Evolutionary conservation across 2,888 invertebrate species (phyloP).

Genomic region (Drosophila borealis): DNA sequence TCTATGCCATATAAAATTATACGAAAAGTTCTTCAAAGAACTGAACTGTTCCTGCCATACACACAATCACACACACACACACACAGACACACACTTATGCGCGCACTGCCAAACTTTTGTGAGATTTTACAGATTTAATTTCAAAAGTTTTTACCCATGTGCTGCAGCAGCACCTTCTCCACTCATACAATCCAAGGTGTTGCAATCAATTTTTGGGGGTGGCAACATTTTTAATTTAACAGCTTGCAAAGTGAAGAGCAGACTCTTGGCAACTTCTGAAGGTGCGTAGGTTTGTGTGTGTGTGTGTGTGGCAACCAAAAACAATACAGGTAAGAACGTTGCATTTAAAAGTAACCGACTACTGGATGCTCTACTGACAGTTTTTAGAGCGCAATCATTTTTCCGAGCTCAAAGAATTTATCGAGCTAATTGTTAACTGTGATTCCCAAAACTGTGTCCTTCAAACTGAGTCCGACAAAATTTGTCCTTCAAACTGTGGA

Average conservation of each 20-base stretch:
- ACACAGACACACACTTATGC: constrained; percentile 15
- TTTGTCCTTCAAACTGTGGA: too few species aligned
- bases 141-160: constrained; percentile 65
- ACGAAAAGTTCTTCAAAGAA: constrained; percentile 56
- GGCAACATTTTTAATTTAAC: constrained; percentile 67
- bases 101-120: constrained; percentile 43
- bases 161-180: constrained; percentile 16
- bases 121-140: constrained; percentile 71
- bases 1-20: constrained; percentile 56
- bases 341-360: neutral
- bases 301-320: constrained; percentile 11
- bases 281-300: neutral
- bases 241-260: constrained; percentile 35
- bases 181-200: constrained; percentile 46
- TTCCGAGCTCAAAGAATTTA: too few species aligned
- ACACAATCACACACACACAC: constrained; percentile 22
- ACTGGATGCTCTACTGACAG: constrained; percentile 5
- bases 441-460: too few species aligned
- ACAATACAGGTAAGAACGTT: constrained; percentile 10
- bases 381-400: neutral
- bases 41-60: constrained; percentile 11
- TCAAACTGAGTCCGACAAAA: too few species aligned
- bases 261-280: constrained; percentile 30
- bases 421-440: too few species aligned
- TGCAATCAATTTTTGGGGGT: constrained; percentile 58